Evolutionary conservation across 1,140 invertebrate species (phyloP).

Genomic region (Palaemon carinicauda): DNA sequence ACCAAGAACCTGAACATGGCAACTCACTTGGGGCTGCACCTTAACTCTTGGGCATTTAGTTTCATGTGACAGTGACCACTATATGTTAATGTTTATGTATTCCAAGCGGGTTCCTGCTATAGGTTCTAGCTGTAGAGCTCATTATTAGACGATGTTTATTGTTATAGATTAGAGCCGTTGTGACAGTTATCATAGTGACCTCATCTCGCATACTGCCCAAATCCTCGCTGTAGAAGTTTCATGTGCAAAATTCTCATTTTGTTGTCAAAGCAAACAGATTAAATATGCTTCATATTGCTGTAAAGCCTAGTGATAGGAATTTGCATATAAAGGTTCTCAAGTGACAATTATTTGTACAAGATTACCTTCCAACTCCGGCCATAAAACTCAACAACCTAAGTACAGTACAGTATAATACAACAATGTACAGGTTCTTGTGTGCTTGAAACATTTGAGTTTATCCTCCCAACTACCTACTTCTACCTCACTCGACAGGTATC

Average conservation of each 20-base stretch:
- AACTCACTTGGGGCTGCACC: constrained; percentile 50
- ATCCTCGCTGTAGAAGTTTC: constrained; percentile 56
- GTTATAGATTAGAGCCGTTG: constrained; percentile 49
- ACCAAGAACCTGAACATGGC: constrained; percentile 50
- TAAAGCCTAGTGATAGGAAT: constrained; percentile 52
- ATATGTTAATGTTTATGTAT: constrained; percentile 16
- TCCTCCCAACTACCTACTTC: constrained; percentile 48
- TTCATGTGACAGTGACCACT: constrained; percentile 12
- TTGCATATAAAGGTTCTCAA: constrained; percentile 55
- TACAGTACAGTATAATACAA: constrained; percentile 15
- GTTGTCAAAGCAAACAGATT: constrained; percentile 44
- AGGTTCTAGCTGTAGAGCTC: constrained; percentile 54
- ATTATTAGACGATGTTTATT: constrained; percentile 55
- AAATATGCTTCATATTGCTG: constrained; percentile 47
- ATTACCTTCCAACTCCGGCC: constrained; percentile 56
- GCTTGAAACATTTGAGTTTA: constrained; percentile 47
- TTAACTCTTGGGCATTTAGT: constrained; percentile 52
- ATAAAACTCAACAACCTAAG: constrained; percentile 55
- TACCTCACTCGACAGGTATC: constrained; percentile 55
- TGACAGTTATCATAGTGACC: constrained; percentile 54
- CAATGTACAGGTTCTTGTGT: constrained; percentile 53
- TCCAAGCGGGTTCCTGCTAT: constrained; percentile 52
- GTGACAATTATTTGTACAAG: constrained; percentile 53
- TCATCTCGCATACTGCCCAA: constrained; percentile 57
- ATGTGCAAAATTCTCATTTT: constrained; percentile 57